phyloP scores from a whole-genome alignment of 2,113 vertebrate species.

The Tragelaphus imberbis region DNA sequence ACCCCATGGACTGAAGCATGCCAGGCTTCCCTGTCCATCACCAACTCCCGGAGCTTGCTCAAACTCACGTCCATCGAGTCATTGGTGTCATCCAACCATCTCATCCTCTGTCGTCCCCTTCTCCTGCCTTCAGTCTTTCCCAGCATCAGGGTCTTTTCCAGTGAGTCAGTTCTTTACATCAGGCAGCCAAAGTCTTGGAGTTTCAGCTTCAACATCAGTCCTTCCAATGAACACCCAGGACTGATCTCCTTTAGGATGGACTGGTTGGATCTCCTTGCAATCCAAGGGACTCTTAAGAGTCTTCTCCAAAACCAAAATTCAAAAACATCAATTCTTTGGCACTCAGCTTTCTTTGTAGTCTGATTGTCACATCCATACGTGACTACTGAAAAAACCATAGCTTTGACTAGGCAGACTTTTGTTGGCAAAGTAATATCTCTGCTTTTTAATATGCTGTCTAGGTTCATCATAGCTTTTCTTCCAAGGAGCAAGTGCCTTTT shows the following conservation, averaged over 20 bases:
- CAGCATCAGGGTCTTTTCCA: background rate
- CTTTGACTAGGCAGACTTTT: background rate
- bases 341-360: background rate
- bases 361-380: background rate
- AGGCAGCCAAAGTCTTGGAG: background rate
- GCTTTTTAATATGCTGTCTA: background rate
- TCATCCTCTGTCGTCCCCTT: background rate
- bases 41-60: fast-evolving
- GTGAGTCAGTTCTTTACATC: background rate
- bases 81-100: background rate
- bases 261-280: background rate
- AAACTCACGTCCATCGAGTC: background rate
- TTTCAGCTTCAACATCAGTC: background rate
- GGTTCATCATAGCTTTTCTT: background rate
- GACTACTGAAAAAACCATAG: background rate
- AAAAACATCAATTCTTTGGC: background rate
- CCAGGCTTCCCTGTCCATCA: background rate
- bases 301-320: background rate
- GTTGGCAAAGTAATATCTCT: background rate
- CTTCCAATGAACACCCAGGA: background rate
- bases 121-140: background rate
- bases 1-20: background rate
- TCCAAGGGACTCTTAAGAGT: background rate
- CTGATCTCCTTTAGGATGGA: background rate
- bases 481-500: background rate